A percentile compares a stretch with the other conserved stretches of the same genome.
Evolutionary conservation across 23 tunicate species (phyloP).

Genomic region (Styela plicata): DNA sequence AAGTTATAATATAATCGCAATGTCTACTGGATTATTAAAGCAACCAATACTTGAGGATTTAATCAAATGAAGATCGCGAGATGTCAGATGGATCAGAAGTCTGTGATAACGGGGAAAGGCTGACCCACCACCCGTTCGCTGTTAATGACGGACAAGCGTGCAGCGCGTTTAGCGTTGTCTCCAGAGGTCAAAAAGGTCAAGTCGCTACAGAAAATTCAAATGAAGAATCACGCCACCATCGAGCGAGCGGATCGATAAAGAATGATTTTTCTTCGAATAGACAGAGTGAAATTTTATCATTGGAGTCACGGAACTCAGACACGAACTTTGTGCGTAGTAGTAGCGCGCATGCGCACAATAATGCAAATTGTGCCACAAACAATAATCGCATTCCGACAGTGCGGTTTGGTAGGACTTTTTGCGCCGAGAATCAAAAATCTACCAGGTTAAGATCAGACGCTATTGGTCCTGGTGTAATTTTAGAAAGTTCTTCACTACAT

Average conservation of each 20-base stretch:
- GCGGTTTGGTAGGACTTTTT: neutral
- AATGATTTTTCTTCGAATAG: neutral
- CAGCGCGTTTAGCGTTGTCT: constrained; percentile 18
- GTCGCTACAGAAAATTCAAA: constrained; percentile 14
- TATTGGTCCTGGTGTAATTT: constrained; percentile 26
- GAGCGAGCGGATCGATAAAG: neutral
- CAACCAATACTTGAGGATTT: neutral
- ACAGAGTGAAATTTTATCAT: neutral
- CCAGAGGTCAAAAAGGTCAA: neutral
- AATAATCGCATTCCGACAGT: neutral
- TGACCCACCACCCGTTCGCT: constrained; percentile 16
- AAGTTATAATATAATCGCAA: no score
- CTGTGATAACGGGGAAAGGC: neutral
- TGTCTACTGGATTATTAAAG: neutral
- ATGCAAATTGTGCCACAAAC: neutral
- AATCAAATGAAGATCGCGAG: neutral
- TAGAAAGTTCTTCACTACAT: neutral
- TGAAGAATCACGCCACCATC: constrained; percentile 9
- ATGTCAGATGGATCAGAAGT: neutral
- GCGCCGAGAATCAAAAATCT: neutral
- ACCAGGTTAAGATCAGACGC: neutral
- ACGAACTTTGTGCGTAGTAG: neutral
- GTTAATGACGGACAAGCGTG: constrained; percentile 7
- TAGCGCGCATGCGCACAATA: neutral
- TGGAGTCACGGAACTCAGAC: neutral